A percentile compares a stretch with the other conserved stretches of the same genome.
Conservation (phyloP, 2,113 vertebrate genomes). For the Microtus montanus region DNA sequence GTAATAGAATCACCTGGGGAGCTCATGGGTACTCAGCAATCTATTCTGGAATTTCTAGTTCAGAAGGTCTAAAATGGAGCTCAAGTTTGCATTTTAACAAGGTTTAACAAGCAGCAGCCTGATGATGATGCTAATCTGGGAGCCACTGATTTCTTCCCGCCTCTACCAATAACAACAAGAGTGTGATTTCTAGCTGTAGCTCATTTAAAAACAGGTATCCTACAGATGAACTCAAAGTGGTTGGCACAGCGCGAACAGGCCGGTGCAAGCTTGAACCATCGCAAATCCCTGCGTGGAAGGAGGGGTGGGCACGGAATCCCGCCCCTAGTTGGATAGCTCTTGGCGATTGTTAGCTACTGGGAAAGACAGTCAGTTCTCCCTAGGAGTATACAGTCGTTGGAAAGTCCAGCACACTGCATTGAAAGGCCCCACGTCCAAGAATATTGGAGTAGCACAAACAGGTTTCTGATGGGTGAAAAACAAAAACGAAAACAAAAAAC, state of each 20-base stretch:
- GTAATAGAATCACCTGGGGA: not conserved
- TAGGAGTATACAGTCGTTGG: not conserved
- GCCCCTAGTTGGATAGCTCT: not conserved
- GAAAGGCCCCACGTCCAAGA: not conserved
- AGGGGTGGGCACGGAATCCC: not conserved
- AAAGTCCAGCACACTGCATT: not conserved
- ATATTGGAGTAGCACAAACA: not conserved
- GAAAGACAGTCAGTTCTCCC: not conserved
- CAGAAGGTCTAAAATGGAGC: not conserved
- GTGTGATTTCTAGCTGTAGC: not conserved
- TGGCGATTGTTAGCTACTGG: not conserved
- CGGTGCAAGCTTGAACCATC: not conserved
- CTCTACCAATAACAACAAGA: not conserved
- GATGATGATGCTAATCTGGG: not conserved
- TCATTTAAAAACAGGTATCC: not conserved
- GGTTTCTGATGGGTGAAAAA: not conserved
- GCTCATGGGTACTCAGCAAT: not conserved
- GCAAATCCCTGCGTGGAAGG: not conserved
- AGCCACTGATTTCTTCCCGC: not conserved
- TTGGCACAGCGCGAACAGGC: not conserved
- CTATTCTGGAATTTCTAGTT: not conserved
- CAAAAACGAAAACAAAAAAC: not conserved
- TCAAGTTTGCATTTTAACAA: constrained; percentile 29
- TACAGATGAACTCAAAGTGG: not conserved
- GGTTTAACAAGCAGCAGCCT: not conserved